phyloP scores from a whole-genome alignment of 2,888 invertebrate genomes.

The Metallyticus violacea region DNA sequence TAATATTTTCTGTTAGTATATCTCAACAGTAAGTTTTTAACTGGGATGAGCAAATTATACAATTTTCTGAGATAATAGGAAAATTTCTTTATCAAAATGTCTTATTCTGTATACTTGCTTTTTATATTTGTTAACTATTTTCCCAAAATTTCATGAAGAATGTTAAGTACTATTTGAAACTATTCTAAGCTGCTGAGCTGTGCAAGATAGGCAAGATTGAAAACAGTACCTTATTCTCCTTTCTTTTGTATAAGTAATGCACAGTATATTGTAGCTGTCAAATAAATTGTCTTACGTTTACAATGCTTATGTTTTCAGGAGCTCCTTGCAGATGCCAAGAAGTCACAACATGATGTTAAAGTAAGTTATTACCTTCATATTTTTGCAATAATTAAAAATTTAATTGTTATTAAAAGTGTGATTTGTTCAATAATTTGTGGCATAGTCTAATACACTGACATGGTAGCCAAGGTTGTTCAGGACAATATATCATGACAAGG shows the following conservation, averaged over 20 bases:
- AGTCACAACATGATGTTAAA: slow-evolving; percentile 82
- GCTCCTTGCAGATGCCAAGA: slow-evolving; percentile 78
- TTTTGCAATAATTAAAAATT: background rate
- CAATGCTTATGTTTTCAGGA: slow-evolving; percentile 55
- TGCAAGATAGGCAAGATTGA: background rate
- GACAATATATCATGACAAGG: too few relatives aligned
- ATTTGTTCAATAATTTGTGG: background rate
- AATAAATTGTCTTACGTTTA: background rate
- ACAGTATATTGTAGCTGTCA: too few relatives aligned
- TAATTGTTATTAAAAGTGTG: background rate
- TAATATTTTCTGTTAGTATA: too few relatives aligned
- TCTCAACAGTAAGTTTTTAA: too few relatives aligned
- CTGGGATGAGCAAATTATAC: too few relatives aligned
- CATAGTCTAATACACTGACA: background rate
- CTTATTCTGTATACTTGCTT: too few relatives aligned
- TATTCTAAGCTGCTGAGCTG: too few relatives aligned
- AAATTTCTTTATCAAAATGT: too few relatives aligned
- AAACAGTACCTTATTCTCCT: background rate
- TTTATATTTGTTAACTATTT: too few relatives aligned
- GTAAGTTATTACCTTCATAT: slow-evolving; percentile 50
- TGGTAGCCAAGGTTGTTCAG: background rate
- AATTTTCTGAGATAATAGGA: too few relatives aligned
- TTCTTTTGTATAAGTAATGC: background rate
- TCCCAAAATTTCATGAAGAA: too few relatives aligned
- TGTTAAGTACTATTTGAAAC: too few relatives aligned